These are phyloP conservation scores for Delichon dasypus DNA, from an alignment of 2,797 vertebrate genomes.

Conservation along the genomic window DNA sequence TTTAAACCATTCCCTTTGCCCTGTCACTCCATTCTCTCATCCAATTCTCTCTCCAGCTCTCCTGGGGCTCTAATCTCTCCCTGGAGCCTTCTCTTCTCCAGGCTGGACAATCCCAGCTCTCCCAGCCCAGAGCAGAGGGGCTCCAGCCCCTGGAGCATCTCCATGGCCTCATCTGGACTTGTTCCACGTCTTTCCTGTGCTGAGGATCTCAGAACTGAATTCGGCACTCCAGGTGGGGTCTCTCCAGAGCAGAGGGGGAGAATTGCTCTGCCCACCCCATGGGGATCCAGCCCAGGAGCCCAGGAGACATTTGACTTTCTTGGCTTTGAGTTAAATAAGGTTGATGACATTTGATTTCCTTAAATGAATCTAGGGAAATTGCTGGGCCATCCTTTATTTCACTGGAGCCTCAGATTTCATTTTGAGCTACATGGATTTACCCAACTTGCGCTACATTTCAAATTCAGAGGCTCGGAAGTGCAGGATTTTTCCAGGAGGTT, in stretches of 20 bases:
- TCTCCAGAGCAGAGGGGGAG: accelerated
- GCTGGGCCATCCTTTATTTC: not conserved
- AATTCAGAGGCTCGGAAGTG: not conserved
- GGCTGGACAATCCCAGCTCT: not conserved
- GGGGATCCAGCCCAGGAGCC: not conserved
- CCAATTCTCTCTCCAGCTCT: not conserved
- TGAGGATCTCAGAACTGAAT: not conserved
- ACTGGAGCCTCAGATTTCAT: not conserved
- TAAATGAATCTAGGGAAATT: not conserved
- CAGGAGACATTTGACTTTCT: not conserved
- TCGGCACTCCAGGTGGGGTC: not conserved
- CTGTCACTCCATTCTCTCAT: accelerated
- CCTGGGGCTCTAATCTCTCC: accelerated
- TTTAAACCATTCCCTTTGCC: not conserved
- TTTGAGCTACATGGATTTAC: not conserved
- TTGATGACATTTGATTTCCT: not conserved
- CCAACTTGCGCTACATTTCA: not conserved
- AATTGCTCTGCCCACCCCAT: accelerated
- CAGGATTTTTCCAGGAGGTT: not conserved
- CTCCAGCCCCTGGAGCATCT: accelerated
- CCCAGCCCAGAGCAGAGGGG: not conserved
- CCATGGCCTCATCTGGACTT: accelerated
- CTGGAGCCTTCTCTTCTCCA: not conserved
- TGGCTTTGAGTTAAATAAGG: not conserved
- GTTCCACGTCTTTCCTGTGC: accelerated